Base-by-base conservation (phyloP, 2,797 vertebrate genomes). In the Botia almorhae region DNA sequence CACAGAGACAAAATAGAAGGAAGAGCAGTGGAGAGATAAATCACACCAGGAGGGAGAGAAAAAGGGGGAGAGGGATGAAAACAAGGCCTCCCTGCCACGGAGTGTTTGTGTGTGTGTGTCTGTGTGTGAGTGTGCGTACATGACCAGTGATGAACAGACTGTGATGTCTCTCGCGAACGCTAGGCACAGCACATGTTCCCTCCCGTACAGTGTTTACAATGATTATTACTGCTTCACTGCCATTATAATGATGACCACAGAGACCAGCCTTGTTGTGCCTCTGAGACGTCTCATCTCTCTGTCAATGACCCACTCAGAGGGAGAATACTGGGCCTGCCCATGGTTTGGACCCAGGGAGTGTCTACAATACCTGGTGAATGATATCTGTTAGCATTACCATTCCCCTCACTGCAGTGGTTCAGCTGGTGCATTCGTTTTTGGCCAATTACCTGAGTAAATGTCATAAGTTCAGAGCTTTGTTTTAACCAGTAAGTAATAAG, bases 21-120 rank as follows among this genome's bases (percentile, higher is more conserved):
- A 87, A 85, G 85, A 85, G 82, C 77, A 72, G 75, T 53, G 68
- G 76, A 82, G 79, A 82, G 74, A 85, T 86, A 87, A 89, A 87
- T 86, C 85, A 85, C 55, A 46, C 68, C 61, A 76, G 69, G 77
- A 79, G 69, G 61, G 67, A 74, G 23, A 46, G 6, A 46, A 19
- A 78, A 60, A 46, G 64, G n/a, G 23, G n/a, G 21, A 50, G 55
- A 68, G 61, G 33, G 29, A 61, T 43, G 53, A 69, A 74, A 76
- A 81, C 60, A 78, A 81, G 75, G 81, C 72, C 63, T 76, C 58
- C 69, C 55, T 55, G 55, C 71, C 64, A 21, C 2, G 56, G 26
- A 43, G 17, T 64, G 53, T 68, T 50, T 33, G 33, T 33, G 33
- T 33, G 33, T 33, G 33, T 70, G 60, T 71, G 68, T 48, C 71